A percentile compares a stretch with the other conserved stretches of the same genome.
These are phyloP conservation scores for Aplochiton taeniatus DNA, from an alignment of 2,797 vertebrate species.

Conservation along the genomic window DNA sequence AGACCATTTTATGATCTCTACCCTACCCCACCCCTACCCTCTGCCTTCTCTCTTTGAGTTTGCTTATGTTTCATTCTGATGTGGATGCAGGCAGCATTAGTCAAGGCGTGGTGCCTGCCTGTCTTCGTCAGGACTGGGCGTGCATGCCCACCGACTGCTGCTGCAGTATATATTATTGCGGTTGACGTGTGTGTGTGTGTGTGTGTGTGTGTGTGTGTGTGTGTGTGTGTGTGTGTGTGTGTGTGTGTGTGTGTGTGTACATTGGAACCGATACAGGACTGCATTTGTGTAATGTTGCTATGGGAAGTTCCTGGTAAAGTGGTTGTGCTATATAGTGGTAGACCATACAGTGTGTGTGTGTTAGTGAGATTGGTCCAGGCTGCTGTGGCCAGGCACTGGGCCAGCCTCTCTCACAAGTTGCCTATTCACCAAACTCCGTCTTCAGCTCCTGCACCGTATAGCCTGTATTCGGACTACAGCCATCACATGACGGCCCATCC, in stretches of 20 bases:
- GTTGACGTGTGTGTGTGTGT: conserved; percentile 17
- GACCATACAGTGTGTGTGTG: conserved; percentile 40
- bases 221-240: conserved; percentile 12
- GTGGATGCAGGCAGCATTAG: conserved; percentile 45
- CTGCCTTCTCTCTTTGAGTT: conserved; percentile 27
- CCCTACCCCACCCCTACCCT: conserved; percentile 8
- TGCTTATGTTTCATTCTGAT: conserved; percentile 65
- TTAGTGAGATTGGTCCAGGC: conserved; percentile 35
- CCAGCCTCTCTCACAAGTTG: conserved; percentile 38
- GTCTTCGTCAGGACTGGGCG: conserved; percentile 37
- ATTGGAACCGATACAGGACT: conserved; percentile 19
- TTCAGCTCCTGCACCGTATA: conserved; percentile 17
- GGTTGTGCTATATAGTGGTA: conserved; percentile 12
- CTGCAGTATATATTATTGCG: not conserved
- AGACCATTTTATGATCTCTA: conserved; percentile 36
- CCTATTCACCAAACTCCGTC: conserved; percentile 40
- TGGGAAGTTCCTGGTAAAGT: conserved; percentile 13
- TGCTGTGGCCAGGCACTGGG: conserved; percentile 47
- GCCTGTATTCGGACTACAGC: conserved; percentile 30
- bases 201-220: conserved; percentile 39
- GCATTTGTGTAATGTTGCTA: not conserved
- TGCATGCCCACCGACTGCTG: conserved; percentile 25
- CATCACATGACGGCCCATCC: conserved; percentile 28
- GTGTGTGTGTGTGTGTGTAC: conserved; percentile 31
- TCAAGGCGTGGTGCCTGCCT: conserved; percentile 56